Conservation (phyloP, 2,888 invertebrate genomes). For the Papilio elwesi region DNA sequence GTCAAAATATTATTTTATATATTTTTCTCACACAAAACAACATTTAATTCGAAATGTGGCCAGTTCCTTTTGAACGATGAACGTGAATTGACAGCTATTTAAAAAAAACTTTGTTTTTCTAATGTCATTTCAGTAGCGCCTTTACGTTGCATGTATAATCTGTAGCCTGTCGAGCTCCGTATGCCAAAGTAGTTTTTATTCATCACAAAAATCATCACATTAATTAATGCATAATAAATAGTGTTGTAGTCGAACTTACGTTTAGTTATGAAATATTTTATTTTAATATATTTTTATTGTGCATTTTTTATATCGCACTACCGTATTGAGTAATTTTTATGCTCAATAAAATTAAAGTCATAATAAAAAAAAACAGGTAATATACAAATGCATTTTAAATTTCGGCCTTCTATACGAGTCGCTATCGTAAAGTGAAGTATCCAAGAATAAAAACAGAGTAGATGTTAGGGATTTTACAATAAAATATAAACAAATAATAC, state of each 20-base stretch:
- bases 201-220: slow-evolving; percentile 42
- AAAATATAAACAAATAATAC: not conserved
- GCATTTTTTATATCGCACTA: slow-evolving; percentile 10
- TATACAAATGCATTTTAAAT: not conserved
- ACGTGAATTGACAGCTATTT: too few species aligned
- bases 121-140: not conserved
- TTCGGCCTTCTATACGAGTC: not conserved
- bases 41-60: too few species aligned
- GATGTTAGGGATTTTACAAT: slow-evolving; percentile 12
- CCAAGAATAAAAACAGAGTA: not conserved
- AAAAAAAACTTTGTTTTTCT: not conserved
- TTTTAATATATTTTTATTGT: slow-evolving; percentile 45
- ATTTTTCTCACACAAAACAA: too few species aligned
- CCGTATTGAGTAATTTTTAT: slow-evolving; percentile 33
- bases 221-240: slow-evolving; percentile 36
- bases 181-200: slow-evolving; percentile 36
- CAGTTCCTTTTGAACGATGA: too few species aligned
- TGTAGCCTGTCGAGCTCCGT: slow-evolving; percentile 1
- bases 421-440: not conserved
- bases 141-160: slow-evolving; percentile 15
- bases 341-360: slow-evolving; percentile 21
- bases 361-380: slow-evolving; percentile 1
- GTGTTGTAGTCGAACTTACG: slow-evolving; percentile 46
- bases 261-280: slow-evolving; percentile 1
- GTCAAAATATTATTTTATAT: too few species aligned